Evolutionary conservation across 1,140 invertebrate species (phyloP).

Genomic region (Ditylenchus dipsaci): DNA sequence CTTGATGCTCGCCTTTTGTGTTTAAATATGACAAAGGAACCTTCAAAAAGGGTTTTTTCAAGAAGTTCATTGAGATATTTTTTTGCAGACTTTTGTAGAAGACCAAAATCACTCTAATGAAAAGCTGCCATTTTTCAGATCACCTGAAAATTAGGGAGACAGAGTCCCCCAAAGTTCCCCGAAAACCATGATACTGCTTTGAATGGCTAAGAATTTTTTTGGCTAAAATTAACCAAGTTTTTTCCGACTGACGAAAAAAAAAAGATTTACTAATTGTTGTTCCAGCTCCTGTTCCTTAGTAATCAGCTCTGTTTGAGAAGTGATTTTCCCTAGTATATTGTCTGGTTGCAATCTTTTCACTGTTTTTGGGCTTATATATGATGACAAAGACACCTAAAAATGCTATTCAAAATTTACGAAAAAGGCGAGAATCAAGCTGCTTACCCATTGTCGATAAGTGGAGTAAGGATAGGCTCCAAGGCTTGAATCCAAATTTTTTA

Average conservation of each 20-base stretch:
- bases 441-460: conserved; percentile 78
- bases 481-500: conserved; percentile 73
- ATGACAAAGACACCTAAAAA: conserved; percentile 65
- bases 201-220: not conserved
- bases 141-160: too few relatives aligned
- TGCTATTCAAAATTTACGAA: too few relatives aligned
- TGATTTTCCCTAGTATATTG: conserved; percentile 40
- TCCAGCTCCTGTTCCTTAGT: conserved; percentile 49
- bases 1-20: too few relatives aligned
- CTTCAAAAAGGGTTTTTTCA: too few relatives aligned
- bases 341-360: conserved; percentile 41
- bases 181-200: too few relatives aligned
- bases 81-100: too few relatives aligned
- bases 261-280: conserved; percentile 23
- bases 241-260: not conserved
- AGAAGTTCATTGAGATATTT: too few relatives aligned
- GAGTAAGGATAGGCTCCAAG: conserved; percentile 77
- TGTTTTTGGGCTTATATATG: conserved; percentile 67
- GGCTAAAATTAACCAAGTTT: not conserved
- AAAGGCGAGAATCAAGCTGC: too few relatives aligned
- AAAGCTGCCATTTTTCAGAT: too few relatives aligned
- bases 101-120: too few relatives aligned
- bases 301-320: conserved; percentile 46
- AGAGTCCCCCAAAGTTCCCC: too few relatives aligned
- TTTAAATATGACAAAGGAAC: too few relatives aligned